phyloP scores from a whole-genome alignment of 2,888 invertebrate species.

The Ophion ventricosus region DNA sequence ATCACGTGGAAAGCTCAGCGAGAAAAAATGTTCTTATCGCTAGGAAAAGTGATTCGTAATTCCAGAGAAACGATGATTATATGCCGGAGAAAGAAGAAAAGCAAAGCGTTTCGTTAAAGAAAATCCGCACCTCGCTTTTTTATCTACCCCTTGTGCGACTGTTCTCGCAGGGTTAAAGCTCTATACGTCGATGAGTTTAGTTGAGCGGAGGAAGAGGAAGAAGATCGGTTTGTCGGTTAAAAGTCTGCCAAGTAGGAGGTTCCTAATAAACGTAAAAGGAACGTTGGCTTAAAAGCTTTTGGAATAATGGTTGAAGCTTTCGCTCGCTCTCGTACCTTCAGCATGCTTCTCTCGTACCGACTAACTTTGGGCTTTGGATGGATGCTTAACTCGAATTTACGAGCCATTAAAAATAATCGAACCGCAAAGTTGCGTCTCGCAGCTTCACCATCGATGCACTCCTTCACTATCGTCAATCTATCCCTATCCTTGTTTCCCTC shows the following conservation, averaged over 20 bases:
- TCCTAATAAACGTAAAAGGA: constrained; percentile 79
- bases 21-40: no score
- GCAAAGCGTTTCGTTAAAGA: constrained; percentile 50
- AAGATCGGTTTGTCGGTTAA: constrained; percentile 73
- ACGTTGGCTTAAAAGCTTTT: constrained; percentile 77
- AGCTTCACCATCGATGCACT: constrained; percentile 60
- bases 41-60: neutral
- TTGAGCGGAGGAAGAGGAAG: constrained; percentile 43
- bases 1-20: no score
- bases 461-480: constrained; percentile 47
- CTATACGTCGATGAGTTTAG: constrained; percentile 59
- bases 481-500: constrained; percentile 5
- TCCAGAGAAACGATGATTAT: constrained; percentile 36
- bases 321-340: constrained; percentile 49
- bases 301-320: constrained; percentile 75
- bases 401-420: constrained; percentile 71
- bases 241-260: constrained; percentile 75
- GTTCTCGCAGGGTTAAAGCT: constrained; percentile 34
- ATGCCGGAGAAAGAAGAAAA: constrained; percentile 28
- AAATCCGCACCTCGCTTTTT: constrained; percentile 60
- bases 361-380: constrained; percentile 58
- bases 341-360: constrained; percentile 41
- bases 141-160: constrained; percentile 22
- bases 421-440: constrained; percentile 62
- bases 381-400: constrained; percentile 70